phyloP scores from a whole-genome alignment of 2,888 invertebrate species.

The Ariolimax columbianus region DNA sequence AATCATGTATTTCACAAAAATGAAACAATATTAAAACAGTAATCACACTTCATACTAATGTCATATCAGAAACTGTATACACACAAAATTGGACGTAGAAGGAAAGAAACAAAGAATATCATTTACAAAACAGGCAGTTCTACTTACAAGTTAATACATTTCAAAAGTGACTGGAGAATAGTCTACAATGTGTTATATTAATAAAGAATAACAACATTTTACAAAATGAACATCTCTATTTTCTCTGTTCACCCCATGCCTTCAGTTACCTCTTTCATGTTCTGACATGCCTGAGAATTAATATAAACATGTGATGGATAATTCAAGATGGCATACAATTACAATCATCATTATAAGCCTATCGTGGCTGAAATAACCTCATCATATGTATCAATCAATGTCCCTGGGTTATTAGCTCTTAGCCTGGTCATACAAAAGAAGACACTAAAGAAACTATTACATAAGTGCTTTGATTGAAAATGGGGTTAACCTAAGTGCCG shows the following conservation, averaged over 20 bases:
- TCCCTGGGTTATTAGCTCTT: too few species aligned
- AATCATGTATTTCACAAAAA: not conserved
- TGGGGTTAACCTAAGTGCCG: too few species aligned
- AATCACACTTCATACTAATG: not conserved
- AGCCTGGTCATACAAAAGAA: too few species aligned
- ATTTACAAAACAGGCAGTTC: not conserved
- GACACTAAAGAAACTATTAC: too few species aligned
- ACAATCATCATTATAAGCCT: not conserved
- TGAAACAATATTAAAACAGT: not conserved
- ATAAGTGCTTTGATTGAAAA: too few species aligned
- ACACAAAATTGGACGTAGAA: not conserved
- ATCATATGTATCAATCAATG: not conserved
- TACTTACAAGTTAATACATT: not conserved
- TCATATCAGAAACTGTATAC: not conserved
- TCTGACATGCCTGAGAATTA: slow-evolving; percentile 46
- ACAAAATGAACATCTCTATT: slow-evolving; percentile 19
- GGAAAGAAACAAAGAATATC: not conserved
- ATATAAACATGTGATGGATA: slow-evolving; percentile 31
- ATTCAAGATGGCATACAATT: not conserved
- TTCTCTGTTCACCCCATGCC: slow-evolving; percentile 43
- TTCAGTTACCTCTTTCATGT: slow-evolving; percentile 48
- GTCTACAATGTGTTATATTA: not conserved
- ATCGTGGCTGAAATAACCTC: not conserved
- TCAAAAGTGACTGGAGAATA: slow-evolving; percentile 2
- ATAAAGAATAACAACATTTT: not conserved